Conservation (phyloP, 2,888 invertebrate genomes). For the Autographa pulchrina region DNA sequence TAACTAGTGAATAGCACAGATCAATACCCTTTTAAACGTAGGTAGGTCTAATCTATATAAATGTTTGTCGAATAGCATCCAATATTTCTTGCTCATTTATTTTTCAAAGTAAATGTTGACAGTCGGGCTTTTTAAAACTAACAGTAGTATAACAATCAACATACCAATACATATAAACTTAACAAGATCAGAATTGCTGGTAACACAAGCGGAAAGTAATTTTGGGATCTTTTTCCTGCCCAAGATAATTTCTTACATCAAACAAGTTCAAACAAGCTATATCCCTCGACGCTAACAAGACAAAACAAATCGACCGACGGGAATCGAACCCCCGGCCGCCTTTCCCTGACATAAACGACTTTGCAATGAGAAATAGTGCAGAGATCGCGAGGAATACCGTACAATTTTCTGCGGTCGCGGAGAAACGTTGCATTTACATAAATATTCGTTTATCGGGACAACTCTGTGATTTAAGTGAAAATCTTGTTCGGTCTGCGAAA, state of each 20-base stretch:
- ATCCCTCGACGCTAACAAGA: constrained; percentile 47
- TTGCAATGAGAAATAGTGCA: constrained; percentile 71
- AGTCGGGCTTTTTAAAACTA: neutral
- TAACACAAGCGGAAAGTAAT: constrained; percentile 26
- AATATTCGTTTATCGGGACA: constrained; percentile 82
- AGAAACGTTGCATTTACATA: constrained; percentile 79
- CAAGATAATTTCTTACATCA: constrained; percentile 39
- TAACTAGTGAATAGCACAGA: no score
- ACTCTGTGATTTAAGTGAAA: constrained; percentile 76
- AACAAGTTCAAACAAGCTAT: constrained; percentile 46
- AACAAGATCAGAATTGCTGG: neutral
- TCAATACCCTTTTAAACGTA: no score
- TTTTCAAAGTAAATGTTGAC: neutral
- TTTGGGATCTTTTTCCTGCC: constrained; percentile 18
- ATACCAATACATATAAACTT: neutral
- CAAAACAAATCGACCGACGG: constrained; percentile 53
- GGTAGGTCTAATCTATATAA: neutral
- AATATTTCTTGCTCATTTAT: neutral
- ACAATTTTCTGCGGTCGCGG: constrained; percentile 71
- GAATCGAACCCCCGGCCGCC: constrained; percentile 54
- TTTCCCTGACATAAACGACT: constrained; percentile 62
- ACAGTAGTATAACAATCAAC: constrained; percentile 3
- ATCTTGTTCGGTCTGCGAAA: constrained; percentile 71
- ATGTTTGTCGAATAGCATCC: neutral
- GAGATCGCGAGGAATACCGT: constrained; percentile 68